Evolutionary conservation across 2,113 vertebrate species (phyloP).

Genomic region (Microtus ochrogaster): DNA sequence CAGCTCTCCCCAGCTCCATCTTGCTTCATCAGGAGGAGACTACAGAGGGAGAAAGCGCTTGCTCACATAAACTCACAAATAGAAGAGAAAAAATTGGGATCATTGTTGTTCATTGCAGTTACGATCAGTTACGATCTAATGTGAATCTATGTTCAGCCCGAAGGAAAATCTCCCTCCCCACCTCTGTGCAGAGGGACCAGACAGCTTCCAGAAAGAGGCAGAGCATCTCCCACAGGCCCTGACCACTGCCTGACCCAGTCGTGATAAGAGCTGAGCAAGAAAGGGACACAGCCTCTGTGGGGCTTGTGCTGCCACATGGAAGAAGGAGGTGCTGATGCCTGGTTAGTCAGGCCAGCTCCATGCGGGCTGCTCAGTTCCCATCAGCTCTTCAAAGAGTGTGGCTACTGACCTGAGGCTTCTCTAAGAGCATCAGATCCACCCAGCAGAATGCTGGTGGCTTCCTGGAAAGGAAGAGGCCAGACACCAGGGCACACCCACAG

Average conservation of each 20-base stretch:
- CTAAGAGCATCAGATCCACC: background rate
- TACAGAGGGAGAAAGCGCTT: background rate
- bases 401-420: background rate
- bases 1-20: background rate
- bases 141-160: background rate
- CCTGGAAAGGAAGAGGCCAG: conserved; percentile 90
- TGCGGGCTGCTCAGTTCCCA: conserved; percentile 90
- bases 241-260: background rate
- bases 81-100: background rate
- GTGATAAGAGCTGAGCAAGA: background rate
- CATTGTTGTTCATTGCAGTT: background rate
- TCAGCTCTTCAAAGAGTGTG: conserved; percentile 75
- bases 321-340: conserved; percentile 79
- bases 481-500: conserved; percentile 87
- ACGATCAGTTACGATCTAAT: background rate
- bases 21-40: background rate
- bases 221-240: background rate
- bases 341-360: conserved; percentile 88
- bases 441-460: conserved; percentile 18
- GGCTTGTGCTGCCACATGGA: conserved; percentile 84
- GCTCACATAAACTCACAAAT: background rate
- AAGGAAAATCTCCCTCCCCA: background rate
- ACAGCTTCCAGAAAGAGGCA: background rate
- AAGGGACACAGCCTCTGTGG: conserved; percentile 73
- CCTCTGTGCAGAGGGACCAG: background rate